Conservation (phyloP, 2,888 invertebrate genomes). For the Osmoderma eremita region DNA sequence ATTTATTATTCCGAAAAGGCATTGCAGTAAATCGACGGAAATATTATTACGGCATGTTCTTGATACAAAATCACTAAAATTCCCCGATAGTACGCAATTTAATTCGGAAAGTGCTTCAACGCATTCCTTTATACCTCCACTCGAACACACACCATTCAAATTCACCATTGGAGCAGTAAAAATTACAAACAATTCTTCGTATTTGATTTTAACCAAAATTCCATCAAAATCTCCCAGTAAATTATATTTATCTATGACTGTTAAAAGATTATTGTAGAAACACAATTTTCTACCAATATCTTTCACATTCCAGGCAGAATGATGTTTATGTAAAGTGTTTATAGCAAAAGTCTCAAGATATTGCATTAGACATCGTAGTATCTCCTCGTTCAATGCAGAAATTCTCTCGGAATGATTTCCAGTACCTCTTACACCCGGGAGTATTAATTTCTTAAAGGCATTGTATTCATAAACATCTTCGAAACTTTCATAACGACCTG, state of each 20-base stretch:
- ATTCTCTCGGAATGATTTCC: background rate
- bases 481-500: constrained; percentile 47
- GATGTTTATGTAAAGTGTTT: background rate
- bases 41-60: constrained; percentile 28
- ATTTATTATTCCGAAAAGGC: constrained; percentile 45
- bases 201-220: constrained; percentile 14
- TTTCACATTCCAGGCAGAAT: background rate
- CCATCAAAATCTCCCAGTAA: constrained; percentile 41
- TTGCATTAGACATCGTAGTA: background rate
- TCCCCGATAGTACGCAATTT: constrained; percentile 42
- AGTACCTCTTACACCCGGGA: background rate
- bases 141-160: background rate
- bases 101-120: constrained; percentile 40
- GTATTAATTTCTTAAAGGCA: constrained; percentile 51
- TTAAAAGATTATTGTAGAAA: constrained; percentile 46
- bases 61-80: constrained; percentile 37
- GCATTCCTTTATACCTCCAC: background rate
- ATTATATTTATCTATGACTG: constrained; percentile 43
- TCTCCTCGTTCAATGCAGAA: constrained; percentile 16
- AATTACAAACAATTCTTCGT: constrained; percentile 47
- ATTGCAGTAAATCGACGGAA: constrained; percentile 41
- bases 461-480: constrained; percentile 55
- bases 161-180: constrained; percentile 44
- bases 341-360: background rate
- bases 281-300: background rate